Percentiles rank a stretch among this genome's conserved stretches.
Evolutionary conservation across 23 tunicate species (phyloP).

Genomic region (Pegea sp.): DNA sequence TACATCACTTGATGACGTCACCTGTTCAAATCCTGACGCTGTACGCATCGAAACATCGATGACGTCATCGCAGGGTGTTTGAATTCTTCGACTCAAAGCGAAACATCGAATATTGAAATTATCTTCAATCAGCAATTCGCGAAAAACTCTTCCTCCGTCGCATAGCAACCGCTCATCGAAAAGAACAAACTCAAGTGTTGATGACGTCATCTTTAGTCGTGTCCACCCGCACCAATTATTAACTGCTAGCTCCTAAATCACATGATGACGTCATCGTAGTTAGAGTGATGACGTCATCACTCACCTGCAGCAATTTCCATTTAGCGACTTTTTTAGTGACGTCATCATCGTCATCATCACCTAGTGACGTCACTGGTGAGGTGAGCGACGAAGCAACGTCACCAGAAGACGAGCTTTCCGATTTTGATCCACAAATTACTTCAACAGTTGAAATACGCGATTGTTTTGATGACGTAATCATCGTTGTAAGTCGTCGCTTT

Average conservation of each 20-base stretch:
- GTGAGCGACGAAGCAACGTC: neutral
- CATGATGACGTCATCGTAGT: neutral
- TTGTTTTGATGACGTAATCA: neutral
- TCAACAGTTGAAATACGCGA: neutral
- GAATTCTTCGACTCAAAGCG: slow-evolving; percentile 45
- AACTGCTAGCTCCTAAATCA: neutral
- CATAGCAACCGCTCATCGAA: slow-evolving; percentile 45
- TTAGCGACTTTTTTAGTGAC: neutral
- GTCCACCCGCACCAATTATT: neutral
- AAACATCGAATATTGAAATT: slow-evolving; percentile 60
- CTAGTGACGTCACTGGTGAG: no score
- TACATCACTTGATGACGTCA: neutral
- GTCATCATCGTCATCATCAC: no score
- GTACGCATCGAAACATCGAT: slow-evolving; percentile 39
- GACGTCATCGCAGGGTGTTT: slow-evolving; percentile 39
- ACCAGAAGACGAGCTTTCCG: slow-evolving; percentile 2
- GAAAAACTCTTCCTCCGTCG: slow-evolving; percentile 45
- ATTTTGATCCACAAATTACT: neutral
- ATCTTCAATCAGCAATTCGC: slow-evolving; percentile 40
- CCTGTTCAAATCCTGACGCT: neutral
- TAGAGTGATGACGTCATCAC: neutral
- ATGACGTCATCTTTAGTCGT: neutral
- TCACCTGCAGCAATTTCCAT: neutral
- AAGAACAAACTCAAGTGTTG: slow-evolving; percentile 38
- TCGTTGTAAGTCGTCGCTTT: neutral